Percentiles rank a stretch among this genome's conserved stretches.
Evolutionary conservation across 2,888 invertebrate genomes (phyloP).

Genomic region (Odontocolon sp.): DNA sequence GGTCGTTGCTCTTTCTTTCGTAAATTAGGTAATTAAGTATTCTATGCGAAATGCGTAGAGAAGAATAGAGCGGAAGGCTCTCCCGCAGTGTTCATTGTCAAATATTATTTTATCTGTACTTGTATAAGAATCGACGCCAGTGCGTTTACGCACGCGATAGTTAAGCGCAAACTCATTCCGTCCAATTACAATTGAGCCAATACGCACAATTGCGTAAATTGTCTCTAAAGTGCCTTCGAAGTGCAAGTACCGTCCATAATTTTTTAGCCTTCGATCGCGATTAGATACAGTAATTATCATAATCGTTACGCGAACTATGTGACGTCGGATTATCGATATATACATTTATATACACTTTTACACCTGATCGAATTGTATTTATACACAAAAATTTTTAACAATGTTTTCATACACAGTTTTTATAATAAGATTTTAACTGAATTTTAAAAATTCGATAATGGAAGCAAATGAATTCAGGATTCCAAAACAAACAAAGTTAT

Average conservation of each 20-base stretch:
- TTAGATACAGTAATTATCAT: no score
- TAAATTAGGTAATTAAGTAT: constrained; percentile 16
- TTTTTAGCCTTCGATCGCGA: no score
- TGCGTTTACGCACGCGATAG: neutral
- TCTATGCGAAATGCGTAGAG: neutral
- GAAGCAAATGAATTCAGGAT: neutral
- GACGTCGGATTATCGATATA: neutral
- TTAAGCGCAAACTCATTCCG: constrained; percentile 12
- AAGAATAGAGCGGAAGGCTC: neutral
- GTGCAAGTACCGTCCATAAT: no score
- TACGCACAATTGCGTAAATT: no score
- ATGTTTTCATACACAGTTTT: no score
- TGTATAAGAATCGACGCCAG: neutral
- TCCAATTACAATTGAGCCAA: no score
- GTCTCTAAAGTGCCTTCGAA: no score
- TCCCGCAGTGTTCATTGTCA: constrained; percentile 29
- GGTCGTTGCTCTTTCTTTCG: constrained; percentile 10
- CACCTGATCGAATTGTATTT: neutral
- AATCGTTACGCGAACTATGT: no score
- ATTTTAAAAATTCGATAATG: neutral
- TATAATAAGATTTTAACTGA: no score
- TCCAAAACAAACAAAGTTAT: neutral
- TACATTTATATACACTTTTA: neutral
- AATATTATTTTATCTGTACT: constrained; percentile 8
- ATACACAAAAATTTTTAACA: neutral